Evolutionary conservation across 2,797 vertebrate genomes (phyloP), one percentile per base, ranked within the genome.

Genomic region (Falco berigora): DNA sequence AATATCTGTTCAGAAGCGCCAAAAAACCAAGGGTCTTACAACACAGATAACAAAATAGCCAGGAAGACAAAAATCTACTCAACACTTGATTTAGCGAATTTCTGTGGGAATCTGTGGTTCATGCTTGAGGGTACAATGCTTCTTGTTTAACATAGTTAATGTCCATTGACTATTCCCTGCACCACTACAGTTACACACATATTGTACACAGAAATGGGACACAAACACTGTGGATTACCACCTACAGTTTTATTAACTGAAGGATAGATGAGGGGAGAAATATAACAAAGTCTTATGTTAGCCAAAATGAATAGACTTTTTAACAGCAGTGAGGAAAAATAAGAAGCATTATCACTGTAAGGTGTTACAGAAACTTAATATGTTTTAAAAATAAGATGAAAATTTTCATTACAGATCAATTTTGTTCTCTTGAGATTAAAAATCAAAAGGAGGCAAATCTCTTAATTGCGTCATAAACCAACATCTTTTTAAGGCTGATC

Each of bases 41-140:
- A 84, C 77, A 82, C 94, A 93, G 93, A 96, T 96, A 97, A 97
- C 84, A 64, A 94, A 94, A 98, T 96, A 97, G 94, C 94, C 96
- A 72, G 92, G 98, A 98, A 97, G 94, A 98, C 93, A 34, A 92
- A 91, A 88, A 96, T 97, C 96, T 93, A 66, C 86, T 94, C 92
- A 92, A 91, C 85, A 49, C 81, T 94, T 91, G 93, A 88, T 94
- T 94, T 87, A 92, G 92, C 94, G 93, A 93, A 96, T 97, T 98
- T 98, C 97, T 98, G 97, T 97, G 90, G 97, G 94, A 97, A 97
- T 96, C 90, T 85, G 97, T 86, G 74, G 92, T 94, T 96, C 79
- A 84, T 94, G 95, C 95, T 97, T 94, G 71, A 6, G 81, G 73
- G 78, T 94, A 90, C 76, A 92, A 92, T 88, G 93, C 96, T 81